phyloP scores from a whole-genome alignment of 2,888 invertebrate genomes.

The Sesia apiformis region DNA sequence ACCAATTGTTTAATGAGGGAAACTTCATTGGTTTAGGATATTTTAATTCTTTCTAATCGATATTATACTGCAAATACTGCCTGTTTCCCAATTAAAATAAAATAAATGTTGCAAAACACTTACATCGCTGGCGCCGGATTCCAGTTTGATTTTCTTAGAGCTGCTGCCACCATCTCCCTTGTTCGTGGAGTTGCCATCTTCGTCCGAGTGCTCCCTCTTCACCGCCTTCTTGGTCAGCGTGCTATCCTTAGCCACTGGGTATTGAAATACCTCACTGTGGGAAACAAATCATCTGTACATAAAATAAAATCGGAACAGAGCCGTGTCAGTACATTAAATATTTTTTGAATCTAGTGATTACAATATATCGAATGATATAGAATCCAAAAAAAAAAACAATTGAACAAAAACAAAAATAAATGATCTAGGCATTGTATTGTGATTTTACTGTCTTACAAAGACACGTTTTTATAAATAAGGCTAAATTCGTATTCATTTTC shows the following conservation, averaged over 20 bases:
- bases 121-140: conserved; percentile 34
- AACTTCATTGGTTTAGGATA: too few relatives aligned
- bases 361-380: too few relatives aligned
- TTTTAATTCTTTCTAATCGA: too few relatives aligned
- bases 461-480: too few relatives aligned
- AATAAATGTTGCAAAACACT: conserved; percentile 19
- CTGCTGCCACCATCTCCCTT: too few relatives aligned
- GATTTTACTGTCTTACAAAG: too few relatives aligned
- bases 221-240: conserved; percentile 77
- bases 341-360: too few relatives aligned
- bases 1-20: neutral
- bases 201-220: conserved; percentile 74
- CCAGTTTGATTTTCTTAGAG: conserved; percentile 60
- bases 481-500: too few relatives aligned
- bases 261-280: conserved; percentile 84
- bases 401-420: too few relatives aligned
- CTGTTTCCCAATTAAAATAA: conserved; percentile 18
- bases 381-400: too few relatives aligned
- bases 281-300: neutral
- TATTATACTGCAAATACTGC: too few relatives aligned
- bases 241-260: conserved; percentile 86
- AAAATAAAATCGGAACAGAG: neutral
- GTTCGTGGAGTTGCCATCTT: conserved; percentile 43
- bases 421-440: too few relatives aligned
- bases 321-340: neutral